phyloP scores from a whole-genome alignment of 2,113 vertebrate genomes.

The Osmerus eperlanus region DNA sequence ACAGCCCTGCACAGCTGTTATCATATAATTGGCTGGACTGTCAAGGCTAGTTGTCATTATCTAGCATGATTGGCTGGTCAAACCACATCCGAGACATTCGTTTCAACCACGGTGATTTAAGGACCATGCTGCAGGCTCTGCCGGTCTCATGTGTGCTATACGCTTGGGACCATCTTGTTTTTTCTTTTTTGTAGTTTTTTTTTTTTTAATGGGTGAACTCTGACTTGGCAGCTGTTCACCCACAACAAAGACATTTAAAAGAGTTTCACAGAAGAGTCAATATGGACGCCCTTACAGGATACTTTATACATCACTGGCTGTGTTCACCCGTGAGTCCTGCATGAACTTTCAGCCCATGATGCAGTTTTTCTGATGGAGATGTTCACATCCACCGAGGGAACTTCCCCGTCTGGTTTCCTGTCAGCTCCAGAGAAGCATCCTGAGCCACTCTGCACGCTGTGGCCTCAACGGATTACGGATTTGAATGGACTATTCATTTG shows the following conservation, averaged over 20 bases:
- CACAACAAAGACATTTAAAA: slow-evolving; percentile 7
- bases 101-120: too few relatives aligned
- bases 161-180: neutral
- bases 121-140: too few relatives aligned
- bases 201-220: neutral
- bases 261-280: too few relatives aligned
- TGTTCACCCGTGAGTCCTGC: too few relatives aligned
- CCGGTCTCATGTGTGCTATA: too few relatives aligned
- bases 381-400: neutral
- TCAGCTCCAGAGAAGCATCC: neutral
- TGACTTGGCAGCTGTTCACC: neutral
- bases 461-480: neutral
- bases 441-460: neutral
- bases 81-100: too few relatives aligned
- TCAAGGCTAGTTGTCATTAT: neutral
- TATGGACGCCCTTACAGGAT: too few relatives aligned
- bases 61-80: too few relatives aligned
- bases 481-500: neutral
- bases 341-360: too few relatives aligned
- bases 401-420: neutral
- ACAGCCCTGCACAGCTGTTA: too few relatives aligned
- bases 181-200: neutral
- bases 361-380: neutral
- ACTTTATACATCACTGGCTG: too few relatives aligned
- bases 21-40: neutral